Base-by-base conservation (phyloP, 2,113 vertebrate species). In the Ctenodactylus gundi region DNA sequence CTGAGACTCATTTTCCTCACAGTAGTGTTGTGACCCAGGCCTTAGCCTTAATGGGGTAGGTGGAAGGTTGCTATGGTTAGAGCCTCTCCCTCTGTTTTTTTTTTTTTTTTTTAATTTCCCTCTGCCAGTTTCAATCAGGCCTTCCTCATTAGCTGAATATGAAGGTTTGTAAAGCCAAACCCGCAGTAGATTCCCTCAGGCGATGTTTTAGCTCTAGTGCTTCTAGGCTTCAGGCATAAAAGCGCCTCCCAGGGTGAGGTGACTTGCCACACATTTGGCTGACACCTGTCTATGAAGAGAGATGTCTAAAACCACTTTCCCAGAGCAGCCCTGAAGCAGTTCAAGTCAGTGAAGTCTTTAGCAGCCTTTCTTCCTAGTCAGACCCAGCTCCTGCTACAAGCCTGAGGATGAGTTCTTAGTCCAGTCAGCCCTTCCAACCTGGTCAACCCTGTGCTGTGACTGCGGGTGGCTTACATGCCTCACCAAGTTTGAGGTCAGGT, bases 111-210 rank as follows among this genome's bases (percentile, higher is more conserved):
- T 88, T 55, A 80, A 91, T 93, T 96, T 93, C 62, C 78, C 15
- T 85, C 85, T 85, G 46, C 65, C 0, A 0, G 46, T 95, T 96
- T 91, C 88, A 88, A 88, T 95, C 83, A 88, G 41, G 87, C 21
- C 86, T 95, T 86, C 64, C 86, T 96, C 89, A 96, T 96, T 97
- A 93, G 80, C 89, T 84, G 46, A 67, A 93, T 80, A 58, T 60
- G 60, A 95, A 83, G 44, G 53, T 87, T 88, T 88, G 53, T 46
- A 77, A 51, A 94, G 76, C 58, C 70, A 86, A 95, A 76, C 73
- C 29, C 65, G 78, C 65, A 83, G 53, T 46, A 91, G 80, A 89
- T 57, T 86, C 83, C 86, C 75, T 76, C 84, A 84, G 83, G 91
- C 27, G 0, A 83, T 76, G 57, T 77, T 93, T 96, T 68, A 96